Base-by-base conservation (phyloP, 92 coral and sea anemone genomes). In the Heteractis magnifica region DNA sequence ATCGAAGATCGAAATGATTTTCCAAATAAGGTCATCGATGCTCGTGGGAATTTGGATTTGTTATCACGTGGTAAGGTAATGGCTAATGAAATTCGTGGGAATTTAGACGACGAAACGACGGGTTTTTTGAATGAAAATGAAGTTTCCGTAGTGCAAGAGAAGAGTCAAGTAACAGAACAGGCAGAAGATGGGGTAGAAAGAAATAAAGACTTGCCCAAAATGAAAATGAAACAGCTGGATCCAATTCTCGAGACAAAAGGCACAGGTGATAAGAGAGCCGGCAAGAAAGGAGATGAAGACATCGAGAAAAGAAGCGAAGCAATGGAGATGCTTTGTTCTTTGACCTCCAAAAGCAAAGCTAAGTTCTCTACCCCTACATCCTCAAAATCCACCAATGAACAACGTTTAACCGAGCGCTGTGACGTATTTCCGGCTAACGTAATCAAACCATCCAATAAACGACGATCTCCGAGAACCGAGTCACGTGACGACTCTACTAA, bases 401-500 rank as follows among this genome's bases (percentile, higher is more conserved):
- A 20, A 85, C 52, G 41, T 51, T 71, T 53, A 55, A 53, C 78
- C 15, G 41, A 82, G 68, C 44, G 48, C 73, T 19, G 8, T 11
- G 11, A 50, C 41, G 56, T 51, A 58, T 80, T 75, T 65, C 49
- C 60, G 60, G 4, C 85, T 14, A 76, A 60, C 81, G 56, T 18
- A 79, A 15, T 79, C 16, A 79, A 56, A 10, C 19, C 75, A 10
- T 51, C 76, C 23, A 86, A 44, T 58, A 91, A 92, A 70, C 94
- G 94, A 50, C 90, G 87, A 49, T 89, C 92, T 16, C 92, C 90
- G 68, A 62, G 75, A 41, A 50, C 68, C 56, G 81, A 78, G 55
- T 49, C 51, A n/a, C 64, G 78, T n/a, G 91, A 74, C 73, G 73
- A 68, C 44, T 77, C 78, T 19, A 78, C 86, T 1, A 75, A 81